Conservation (phyloP, 2,797 vertebrate genomes). For the Distichodus sexfasciatus region DNA sequence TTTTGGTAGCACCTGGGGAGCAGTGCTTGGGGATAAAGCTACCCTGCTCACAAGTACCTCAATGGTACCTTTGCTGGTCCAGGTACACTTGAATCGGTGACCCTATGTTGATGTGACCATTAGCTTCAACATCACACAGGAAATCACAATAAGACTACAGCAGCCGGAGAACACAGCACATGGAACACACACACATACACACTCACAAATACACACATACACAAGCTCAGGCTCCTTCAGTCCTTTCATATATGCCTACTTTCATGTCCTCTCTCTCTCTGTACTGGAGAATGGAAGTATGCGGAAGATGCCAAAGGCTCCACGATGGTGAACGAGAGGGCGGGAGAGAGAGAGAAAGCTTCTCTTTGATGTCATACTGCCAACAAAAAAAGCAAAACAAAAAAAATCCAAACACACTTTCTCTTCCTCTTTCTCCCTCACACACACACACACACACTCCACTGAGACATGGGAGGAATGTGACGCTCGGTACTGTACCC, state of each 20-base stretch:
- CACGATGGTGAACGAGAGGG: no score
- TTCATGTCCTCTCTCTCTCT: slow-evolving; percentile 34
- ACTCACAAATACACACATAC: slow-evolving; percentile 4
- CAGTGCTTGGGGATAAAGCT: no score
- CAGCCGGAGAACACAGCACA: background rate
- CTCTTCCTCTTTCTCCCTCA: slow-evolving; percentile 16
- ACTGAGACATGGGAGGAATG: background rate
- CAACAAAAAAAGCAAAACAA: slow-evolving; percentile 55
- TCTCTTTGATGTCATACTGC: slow-evolving; percentile 77
- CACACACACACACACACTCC: slow-evolving; percentile 26
- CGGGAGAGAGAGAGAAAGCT: slow-evolving; percentile 54
- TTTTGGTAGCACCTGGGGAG: no score
- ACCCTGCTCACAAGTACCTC: no score
- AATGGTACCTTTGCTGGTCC: no score
- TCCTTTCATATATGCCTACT: slow-evolving; percentile 45
- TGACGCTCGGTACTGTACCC: background rate
- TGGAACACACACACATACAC: background rate
- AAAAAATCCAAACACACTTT: slow-evolving; percentile 41
- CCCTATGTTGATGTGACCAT: no score
- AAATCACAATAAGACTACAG: slow-evolving; percentile 7
- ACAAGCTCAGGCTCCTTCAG: slow-evolving; percentile 26
- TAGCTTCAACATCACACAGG: slow-evolving; percentile 4
- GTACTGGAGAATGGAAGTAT: slow-evolving; percentile 63
- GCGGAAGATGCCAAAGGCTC: slow-evolving; percentile 77
- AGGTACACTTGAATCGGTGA: no score